Evolutionary conservation across 2,113 vertebrate genomes (phyloP).

Genomic region (Chaetodon trifascialis): DNA sequence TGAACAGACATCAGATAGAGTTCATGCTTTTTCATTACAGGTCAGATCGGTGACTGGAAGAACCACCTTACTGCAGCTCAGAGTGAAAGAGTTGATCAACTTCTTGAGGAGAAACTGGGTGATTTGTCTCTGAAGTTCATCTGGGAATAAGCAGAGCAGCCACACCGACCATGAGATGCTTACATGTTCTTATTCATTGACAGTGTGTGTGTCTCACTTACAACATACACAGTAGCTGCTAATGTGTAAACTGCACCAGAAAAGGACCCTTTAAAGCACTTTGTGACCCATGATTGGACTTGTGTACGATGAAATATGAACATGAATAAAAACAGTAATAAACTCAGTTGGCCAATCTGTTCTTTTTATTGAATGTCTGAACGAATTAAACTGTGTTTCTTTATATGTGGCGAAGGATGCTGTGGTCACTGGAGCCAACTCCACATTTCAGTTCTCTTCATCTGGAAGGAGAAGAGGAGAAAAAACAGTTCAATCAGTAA

Average conservation of each 20-base stretch:
- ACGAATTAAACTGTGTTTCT: conserved; percentile 31
- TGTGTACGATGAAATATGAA: not conserved
- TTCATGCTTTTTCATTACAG: conserved; percentile 40
- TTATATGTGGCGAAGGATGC: conserved; percentile 2
- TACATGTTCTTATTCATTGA: not conserved
- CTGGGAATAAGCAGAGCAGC: conserved; percentile 56
- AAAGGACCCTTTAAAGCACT: not conserved
- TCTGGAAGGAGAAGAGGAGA: conserved; percentile 54
- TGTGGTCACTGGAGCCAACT: conserved; percentile 48
- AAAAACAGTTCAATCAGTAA: not conserved
- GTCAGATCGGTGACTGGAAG: conserved; percentile 79
- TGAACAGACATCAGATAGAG: not conserved
- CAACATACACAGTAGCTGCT: not conserved
- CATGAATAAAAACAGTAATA: not conserved
- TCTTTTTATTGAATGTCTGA: conserved; percentile 67
- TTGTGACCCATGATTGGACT: not conserved
- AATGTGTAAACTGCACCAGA: not conserved
- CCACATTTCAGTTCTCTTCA: conserved; percentile 70
- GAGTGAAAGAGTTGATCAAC: conserved; percentile 69
- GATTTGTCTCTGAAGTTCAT: conserved; percentile 63
- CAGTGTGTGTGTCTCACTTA: not conserved
- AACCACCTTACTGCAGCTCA: conserved; percentile 74
- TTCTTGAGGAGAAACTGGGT: conserved; percentile 69
- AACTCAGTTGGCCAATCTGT: conserved; percentile 25
- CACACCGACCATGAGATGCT: not conserved